These are phyloP conservation scores for Priapulus caudatus DNA, from an alignment of 2,888 invertebrate genomes.

Conservation along the genomic window DNA sequence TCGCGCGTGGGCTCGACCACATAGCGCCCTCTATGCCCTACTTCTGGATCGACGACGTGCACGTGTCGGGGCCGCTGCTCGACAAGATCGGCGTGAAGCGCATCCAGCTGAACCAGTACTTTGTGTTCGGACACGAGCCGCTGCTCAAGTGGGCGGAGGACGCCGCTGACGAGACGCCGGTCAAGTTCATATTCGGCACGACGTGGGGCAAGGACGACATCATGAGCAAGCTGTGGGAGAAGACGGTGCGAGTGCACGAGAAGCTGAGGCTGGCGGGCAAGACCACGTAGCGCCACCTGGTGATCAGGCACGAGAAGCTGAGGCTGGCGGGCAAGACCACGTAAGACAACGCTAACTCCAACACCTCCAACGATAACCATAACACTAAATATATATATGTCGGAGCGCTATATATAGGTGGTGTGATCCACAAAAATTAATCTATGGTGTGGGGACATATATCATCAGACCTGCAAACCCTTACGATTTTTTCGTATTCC, in stretches of 20 bases:
- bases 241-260: conserved; percentile 2
- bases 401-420: too few species aligned
- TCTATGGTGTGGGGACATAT: too few species aligned
- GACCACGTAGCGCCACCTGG: too few species aligned
- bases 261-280: too few species aligned
- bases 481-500: too few species aligned
- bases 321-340: too few species aligned
- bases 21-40: conserved; percentile 52
- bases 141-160: neutral
- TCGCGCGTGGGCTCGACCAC: conserved; percentile 47
- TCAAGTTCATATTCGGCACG: conserved; percentile 4
- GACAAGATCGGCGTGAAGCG: neutral
- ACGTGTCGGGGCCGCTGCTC: conserved; percentile 63
- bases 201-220: neutral
- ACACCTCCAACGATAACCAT: too few species aligned
- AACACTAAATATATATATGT: too few species aligned
- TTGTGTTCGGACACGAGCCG: neutral
- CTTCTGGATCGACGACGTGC: conserved; percentile 87
- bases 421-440: too few species aligned
- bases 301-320: too few species aligned
- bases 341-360: too few species aligned
- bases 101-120: neutral
- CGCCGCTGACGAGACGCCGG: neutral
- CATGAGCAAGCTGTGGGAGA: conserved; percentile 5
- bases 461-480: too few species aligned